These are phyloP conservation scores for Cheilosia soror DNA, from an alignment of 2,888 invertebrate genomes.

Conservation along the genomic window DNA sequence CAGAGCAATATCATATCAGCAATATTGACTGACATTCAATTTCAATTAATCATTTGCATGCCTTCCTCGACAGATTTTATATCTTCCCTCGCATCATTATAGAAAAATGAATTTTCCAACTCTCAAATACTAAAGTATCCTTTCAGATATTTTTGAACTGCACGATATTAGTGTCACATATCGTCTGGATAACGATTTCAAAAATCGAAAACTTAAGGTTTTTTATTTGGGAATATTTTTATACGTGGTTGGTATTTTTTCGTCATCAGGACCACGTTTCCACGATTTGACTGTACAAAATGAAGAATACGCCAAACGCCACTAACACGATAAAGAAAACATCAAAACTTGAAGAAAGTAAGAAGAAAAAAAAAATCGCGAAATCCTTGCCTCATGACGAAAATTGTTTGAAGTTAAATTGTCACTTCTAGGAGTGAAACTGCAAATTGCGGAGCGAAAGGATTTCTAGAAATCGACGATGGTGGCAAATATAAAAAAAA, in stretches of 20 bases:
- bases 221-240: too few relatives aligned
- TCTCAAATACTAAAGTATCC: not conserved
- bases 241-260: too few relatives aligned
- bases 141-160: not conserved
- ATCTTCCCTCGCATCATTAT: not conserved
- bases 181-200: constrained; percentile 52
- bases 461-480: constrained; percentile 57
- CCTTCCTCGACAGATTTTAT: not conserved
- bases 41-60: not conserved
- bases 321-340: constrained; percentile 45
- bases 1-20: too few relatives aligned
- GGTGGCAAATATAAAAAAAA: constrained; percentile 21
- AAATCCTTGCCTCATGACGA: constrained; percentile 51
- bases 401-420: constrained; percentile 73
- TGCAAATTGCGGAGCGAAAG: constrained; percentile 66
- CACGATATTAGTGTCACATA: constrained; percentile 51
- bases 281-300: constrained; percentile 56
- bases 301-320: constrained; percentile 31
- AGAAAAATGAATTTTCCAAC: not conserved
- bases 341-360: constrained; percentile 28
- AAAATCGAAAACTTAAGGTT: constrained; percentile 40
- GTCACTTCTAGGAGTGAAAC: constrained; percentile 66
- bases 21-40: constrained; percentile 16
- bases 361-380: not conserved
- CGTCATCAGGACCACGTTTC: constrained; percentile 12